Base-by-base conservation (phyloP, 2,113 vertebrate genomes). In the Phaethon lepturus region DNA sequence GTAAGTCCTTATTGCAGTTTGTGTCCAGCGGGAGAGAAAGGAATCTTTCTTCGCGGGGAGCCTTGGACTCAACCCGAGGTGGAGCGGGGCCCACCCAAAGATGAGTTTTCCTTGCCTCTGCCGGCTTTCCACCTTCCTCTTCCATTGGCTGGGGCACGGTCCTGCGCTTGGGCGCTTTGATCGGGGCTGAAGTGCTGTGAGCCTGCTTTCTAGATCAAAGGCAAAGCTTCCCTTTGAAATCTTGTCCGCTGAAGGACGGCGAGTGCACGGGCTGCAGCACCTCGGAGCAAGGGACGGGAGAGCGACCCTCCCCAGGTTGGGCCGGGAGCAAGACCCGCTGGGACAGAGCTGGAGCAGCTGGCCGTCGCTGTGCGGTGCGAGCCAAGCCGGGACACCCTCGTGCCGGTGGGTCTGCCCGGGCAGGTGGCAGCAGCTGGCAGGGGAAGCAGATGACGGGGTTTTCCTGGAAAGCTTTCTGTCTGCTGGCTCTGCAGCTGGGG, bases 271-370 rank as follows among this genome's bases (percentile, higher is more conserved):
- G 25, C 55, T 87, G 63, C 45, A 73, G 58, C 38, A 13, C 53
- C 73, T 72, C 0, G 0, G 59, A 72, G 40, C 25, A 18, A 35
- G 52, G 29, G 25, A 4, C 0, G 0, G 33, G 59, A 45, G 45
- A 58, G 55, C 1, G 3, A 23, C 35, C 8, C 13, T 18, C 29
- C 40, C 62, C 2, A 10, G n/a, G 26, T 6, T 40, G 62, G 60
- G 49, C 44, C 31, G 9, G 40, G 59, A 64, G 83, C 62, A 31
- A 25, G 56, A 20, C 24, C 2, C 6, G 11, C 50, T 59, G 0
- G 2, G 31, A 15, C 8, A 1, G 9, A 33, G 53, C 67, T 69
- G 53, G 67, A 69, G 72, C 62, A 72, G 66, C 45, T 60, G 72
- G 38, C 17, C 13, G 33, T 42, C 14, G 1, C n/a, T 2, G 4